phyloP scores from a whole-genome alignment of 2,113 vertebrate genomes.

The Crotalus tigris region DNA sequence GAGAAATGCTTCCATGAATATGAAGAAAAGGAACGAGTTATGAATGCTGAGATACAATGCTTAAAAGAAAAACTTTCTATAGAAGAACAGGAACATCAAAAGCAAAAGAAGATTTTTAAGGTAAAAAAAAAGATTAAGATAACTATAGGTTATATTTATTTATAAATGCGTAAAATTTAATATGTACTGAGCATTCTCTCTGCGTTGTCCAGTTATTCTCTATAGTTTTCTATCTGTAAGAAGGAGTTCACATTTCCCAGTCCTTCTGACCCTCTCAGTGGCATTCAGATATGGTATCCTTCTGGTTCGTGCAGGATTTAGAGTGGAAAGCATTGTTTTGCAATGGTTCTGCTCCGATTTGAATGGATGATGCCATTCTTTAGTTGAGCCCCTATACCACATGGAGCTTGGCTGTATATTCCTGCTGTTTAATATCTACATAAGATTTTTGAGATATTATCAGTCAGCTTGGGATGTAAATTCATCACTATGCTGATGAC shows the following conservation, averaged over 20 bases:
- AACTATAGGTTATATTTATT: background rate
- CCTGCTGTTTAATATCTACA: background rate
- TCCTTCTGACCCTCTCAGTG: background rate
- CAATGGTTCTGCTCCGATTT: background rate
- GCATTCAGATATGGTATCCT: background rate
- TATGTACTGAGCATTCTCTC: background rate
- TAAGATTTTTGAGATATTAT: background rate
- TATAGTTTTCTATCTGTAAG: background rate
- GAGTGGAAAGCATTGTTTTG: background rate
- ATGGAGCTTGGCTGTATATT: background rate
- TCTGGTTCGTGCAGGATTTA: background rate
- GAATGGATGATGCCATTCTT: background rate
- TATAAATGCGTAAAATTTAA: background rate
- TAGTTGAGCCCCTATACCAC: background rate
- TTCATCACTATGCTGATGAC: background rate
- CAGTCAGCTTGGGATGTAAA: background rate
- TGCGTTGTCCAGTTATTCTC: background rate
- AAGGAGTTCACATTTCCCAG: background rate
- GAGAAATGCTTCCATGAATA: slow-evolving; percentile 61
- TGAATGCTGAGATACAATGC: slow-evolving; percentile 71
- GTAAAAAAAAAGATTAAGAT: background rate
- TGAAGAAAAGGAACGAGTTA: slow-evolving; percentile 62
- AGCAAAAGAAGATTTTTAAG: slow-evolving; percentile 55
- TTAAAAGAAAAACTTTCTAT: slow-evolving; percentile 69
- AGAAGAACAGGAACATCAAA: slow-evolving; percentile 63